Evolutionary conservation across 2,797 vertebrate species (phyloP), one percentile per base, ranked within the genome.

Genomic region (Poliocrania exsul): DNA sequence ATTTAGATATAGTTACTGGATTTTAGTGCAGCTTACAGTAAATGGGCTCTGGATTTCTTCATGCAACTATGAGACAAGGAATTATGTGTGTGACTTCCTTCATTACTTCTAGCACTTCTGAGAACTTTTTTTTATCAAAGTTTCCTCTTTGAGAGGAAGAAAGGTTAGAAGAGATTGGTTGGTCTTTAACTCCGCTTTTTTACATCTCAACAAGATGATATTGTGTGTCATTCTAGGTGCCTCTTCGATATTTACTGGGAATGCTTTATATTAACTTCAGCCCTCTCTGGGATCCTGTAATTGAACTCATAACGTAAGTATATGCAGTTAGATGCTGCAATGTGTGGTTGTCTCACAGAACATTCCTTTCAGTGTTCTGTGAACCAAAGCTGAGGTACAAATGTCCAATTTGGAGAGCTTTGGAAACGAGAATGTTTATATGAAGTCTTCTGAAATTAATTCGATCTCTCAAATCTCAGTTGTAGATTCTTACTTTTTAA

Each of bases 261-360:
- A 99, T 99, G 99, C 97, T 99, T 60, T 99, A 99, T 71, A 79
- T 99, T 88, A 99, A 99, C 97, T 99, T 99, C 98, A 98, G 95
- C 65, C 98, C 98, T 15, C 98, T 99, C 77, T 99, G 99, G 99
- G 99, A 99, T 82, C 98, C 99, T 18, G 98, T 99, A 42, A 98
- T 98, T 90, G 99, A 99, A 24, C 98, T 99, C 25, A 87, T 99
- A 70, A 98, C 96, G 99, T 99, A 94, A 99, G 99, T 98, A 23
- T 90, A 56, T 46, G 25, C 6, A 20, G 26, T 62, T 70, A 70
- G 33, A 33, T 84, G 35, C 12, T 88, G 81, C 72, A 92, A 0
- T 91, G 60, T 58, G 26, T 57, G 19, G 11, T 64, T 61, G 29
- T 92, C 70, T 65, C 31, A 14, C 0, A 2, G 38, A 60, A 88